Conservation (phyloP, 2,797 vertebrate species). For the Diceros bicornis region DNA sequence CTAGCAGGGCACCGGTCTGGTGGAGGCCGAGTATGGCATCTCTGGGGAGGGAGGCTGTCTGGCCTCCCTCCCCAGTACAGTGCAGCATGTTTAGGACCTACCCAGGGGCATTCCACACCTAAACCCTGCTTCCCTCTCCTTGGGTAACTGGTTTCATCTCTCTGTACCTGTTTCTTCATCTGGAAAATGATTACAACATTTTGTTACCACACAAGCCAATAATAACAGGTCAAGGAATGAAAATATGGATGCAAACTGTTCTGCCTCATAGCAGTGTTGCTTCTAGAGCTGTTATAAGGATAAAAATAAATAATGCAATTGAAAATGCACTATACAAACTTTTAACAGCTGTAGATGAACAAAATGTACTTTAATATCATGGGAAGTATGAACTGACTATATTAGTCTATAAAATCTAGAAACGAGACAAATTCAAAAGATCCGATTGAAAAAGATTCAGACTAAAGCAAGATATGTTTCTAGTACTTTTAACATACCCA, state of each 20-base stretch:
- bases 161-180: not conserved
- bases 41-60: too few relatives aligned
- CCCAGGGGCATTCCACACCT: not conserved
- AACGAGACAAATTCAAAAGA: slow-evolving; percentile 15
- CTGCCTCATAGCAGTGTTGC: slow-evolving; percentile 35
- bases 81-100: not conserved
- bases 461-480: not conserved
- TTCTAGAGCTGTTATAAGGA: not conserved
- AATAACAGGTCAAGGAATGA: slow-evolving; percentile 4
- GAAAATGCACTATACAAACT: slow-evolving; percentile 55
- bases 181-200: not conserved
- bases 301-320: slow-evolving; percentile 51
- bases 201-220: not conserved
- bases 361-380: not conserved
- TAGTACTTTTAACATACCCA: not conserved
- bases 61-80: too few relatives aligned
- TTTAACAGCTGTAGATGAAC: slow-evolving; percentile 11
- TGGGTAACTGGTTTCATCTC: not conserved
- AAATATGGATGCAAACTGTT: slow-evolving; percentile 20
- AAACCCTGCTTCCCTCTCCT: not conserved
- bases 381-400: not conserved
- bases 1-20: not conserved
- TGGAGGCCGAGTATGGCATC: not conserved
- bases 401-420: slow-evolving; percentile 5
- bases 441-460: slow-evolving; percentile 19